Conservation (phyloP, 2,888 invertebrate genomes). For the Brenthis hecate region DNA sequence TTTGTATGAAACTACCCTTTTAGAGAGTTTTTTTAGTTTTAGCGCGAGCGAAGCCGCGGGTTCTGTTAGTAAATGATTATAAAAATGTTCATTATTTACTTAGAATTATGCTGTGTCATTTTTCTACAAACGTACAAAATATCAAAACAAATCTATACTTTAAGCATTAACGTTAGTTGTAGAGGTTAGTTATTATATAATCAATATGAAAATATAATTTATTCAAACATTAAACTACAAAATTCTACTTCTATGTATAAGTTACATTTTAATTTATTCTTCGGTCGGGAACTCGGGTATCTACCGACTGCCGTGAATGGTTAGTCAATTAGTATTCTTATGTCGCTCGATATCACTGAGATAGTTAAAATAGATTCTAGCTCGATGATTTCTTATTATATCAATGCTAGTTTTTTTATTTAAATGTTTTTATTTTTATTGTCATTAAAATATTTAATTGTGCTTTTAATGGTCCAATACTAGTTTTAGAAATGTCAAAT, state of each 20-base stretch:
- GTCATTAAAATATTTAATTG: background rate
- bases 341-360: conserved; percentile 11
- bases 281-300: background rate
- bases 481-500: no score
- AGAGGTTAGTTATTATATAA: background rate
- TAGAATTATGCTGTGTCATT: no score
- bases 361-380: conserved; percentile 3
- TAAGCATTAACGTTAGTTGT: no score
- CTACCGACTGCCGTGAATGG: conserved; percentile 3
- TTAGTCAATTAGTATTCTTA: conserved; percentile 15
- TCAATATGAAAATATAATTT: background rate
- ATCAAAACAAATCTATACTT: no score
- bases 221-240: background rate
- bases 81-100: no score
- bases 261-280: conserved; percentile 3
- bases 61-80: no score
- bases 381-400: conserved; percentile 1
- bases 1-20: no score
- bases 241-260: background rate
- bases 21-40: no score
- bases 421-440: background rate
- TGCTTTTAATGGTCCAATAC: background rate
- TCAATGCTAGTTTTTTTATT: background rate
- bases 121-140: no score
- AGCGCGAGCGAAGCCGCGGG: no score